Base-by-base conservation (phyloP, 2,888 invertebrate species). In the Leptinotarsa haldemani region DNA sequence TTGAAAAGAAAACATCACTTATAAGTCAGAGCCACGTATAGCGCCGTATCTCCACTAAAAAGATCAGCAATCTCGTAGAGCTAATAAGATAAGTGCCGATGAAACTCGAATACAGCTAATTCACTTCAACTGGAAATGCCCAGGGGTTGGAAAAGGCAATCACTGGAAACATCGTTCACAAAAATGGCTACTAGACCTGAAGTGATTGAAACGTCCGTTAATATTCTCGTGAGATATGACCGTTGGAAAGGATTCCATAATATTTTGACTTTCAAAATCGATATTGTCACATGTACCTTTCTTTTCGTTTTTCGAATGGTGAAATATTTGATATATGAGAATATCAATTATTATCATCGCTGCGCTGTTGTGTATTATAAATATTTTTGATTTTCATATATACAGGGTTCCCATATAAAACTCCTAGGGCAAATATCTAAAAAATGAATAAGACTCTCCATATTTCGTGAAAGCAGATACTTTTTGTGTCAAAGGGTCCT, bases 31-130 rank as follows among this genome's bases (percentile, higher is more conserved):
- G 47, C 65, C 72, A 68, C 73, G 67, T 67, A 67, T 47, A 56
- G 47, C 4, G 40, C 70, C 58, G 84, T 84, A 81, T 83, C 82
- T 81, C 80, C 79, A 83, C 83, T 85, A 85, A 85, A 85, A 84
- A 84, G 84, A 85, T 85, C 85, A 85, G 84, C 84, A 85, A 85
- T 85, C 84, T 85, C 84, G 82, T 83, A 83, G 80, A 83, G 84
- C 83, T 85, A 85, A 85, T 84, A 84, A 84, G 82, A 85, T 85
- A 84, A 84, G 84, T 81, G 84, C 83, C 84, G 83, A 83, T 84
- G 85, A 83, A 85, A 85, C 84, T 85, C 82, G 83, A 85, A 85
- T 84, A 83, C 84, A 84, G 84, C 83, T 85, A 85, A 85, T 85
- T 84, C 84, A 82, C 84, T 85, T 85, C 84, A 83, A 83, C 82